phyloP scores from a whole-genome alignment of 2,888 invertebrate genomes.

The Rhagonycha lutea region DNA sequence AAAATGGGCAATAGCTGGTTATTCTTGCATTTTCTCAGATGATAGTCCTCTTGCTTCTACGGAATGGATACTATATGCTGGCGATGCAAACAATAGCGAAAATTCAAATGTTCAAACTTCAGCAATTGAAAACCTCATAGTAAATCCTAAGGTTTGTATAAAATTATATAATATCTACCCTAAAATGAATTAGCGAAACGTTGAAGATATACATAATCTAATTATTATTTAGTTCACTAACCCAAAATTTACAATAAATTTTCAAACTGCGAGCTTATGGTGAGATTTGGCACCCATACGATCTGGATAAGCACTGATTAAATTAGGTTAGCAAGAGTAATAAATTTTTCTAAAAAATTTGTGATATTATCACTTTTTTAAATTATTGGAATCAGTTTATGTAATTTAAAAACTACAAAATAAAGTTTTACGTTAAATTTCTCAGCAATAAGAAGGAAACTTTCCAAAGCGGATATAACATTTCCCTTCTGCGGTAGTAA shows the following conservation, averaged over 20 bases:
- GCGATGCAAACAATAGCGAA: constrained; percentile 47
- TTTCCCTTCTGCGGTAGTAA: not conserved
- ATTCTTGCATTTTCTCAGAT: constrained; percentile 52
- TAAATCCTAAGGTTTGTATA: constrained; percentile 59
- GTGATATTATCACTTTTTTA: not conserved
- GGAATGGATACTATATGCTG: constrained; percentile 51
- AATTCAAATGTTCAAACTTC: constrained; percentile 48
- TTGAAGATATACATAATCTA: no score
- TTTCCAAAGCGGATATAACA: not conserved
- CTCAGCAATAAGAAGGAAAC: not conserved
- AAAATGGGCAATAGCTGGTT: constrained; percentile 57
- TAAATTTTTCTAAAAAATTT: not conserved
- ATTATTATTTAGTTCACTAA: no score
- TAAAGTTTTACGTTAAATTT: not conserved
- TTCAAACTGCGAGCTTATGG: not conserved
- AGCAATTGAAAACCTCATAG: constrained; percentile 55
- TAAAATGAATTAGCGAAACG: no score
- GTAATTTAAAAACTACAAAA: not conserved
- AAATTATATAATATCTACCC: constrained; percentile 22
- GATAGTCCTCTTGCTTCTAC: constrained; percentile 22
- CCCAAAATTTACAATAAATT: not conserved
- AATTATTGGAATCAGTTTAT: not conserved
- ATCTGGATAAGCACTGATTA: not conserved
- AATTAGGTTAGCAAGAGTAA: not conserved
- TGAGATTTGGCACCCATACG: not conserved